These are phyloP conservation scores for Gadopsis marmoratus DNA, from an alignment of 2,797 vertebrate species.

Conservation along the genomic window DNA sequence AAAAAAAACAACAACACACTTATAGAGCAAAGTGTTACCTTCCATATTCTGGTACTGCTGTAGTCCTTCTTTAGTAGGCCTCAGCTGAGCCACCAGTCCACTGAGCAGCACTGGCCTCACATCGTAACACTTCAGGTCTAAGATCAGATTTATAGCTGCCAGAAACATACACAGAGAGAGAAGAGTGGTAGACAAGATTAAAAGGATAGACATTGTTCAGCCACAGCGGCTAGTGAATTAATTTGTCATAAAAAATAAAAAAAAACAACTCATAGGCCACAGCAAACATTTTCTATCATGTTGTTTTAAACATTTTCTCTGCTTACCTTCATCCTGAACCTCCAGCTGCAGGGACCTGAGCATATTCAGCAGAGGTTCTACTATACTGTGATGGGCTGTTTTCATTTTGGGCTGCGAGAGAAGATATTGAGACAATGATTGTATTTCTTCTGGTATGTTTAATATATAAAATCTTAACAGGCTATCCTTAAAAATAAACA, in stretches of 20 bases:
- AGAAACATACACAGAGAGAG: constrained; percentile 21
- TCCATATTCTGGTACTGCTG: constrained; percentile 62
- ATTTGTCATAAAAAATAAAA: neutral
- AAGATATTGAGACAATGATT: neutral
- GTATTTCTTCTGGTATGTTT: neutral
- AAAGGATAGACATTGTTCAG: neutral
- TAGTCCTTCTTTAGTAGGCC: constrained; percentile 60
- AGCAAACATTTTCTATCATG: neutral
- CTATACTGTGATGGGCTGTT: constrained; percentile 75
- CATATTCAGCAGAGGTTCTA: constrained; percentile 79
- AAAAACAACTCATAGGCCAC: neutral
- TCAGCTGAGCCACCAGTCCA: constrained; percentile 85
- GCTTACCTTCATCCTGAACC: constrained; percentile 87
- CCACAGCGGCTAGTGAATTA: accelerated
- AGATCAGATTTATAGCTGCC: constrained; percentile 86
- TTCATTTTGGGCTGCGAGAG: constrained; percentile 74
- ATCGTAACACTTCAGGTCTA: constrained; percentile 79
- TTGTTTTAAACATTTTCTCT: neutral
- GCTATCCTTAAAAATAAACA: neutral
- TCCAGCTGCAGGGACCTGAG: constrained; percentile 84
- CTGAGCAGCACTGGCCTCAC: constrained; percentile 80
- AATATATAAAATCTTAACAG: neutral
- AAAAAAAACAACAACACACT: neutral
- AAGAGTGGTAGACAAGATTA: neutral
- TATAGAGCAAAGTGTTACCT: constrained; percentile 70